phyloP scores from a whole-genome alignment of 53 echinoderm and acorn worm species.

The Stichopus horrens region DNA sequence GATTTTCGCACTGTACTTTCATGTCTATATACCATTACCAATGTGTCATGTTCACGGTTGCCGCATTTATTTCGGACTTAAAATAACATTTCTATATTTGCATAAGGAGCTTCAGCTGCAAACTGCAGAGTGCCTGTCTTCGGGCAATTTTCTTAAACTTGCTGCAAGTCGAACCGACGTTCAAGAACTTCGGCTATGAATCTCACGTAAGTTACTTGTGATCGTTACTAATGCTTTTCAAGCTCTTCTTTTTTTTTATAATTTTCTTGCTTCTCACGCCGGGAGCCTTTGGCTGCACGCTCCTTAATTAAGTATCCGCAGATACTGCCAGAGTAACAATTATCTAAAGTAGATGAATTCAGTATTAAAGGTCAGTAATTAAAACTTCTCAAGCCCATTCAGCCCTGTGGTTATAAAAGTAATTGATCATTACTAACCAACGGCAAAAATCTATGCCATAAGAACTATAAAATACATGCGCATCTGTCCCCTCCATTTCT shows the following conservation, averaged over 20 bases:
- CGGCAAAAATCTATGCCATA: not conserved
- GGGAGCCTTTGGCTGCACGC: not conserved
- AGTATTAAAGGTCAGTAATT: not conserved
- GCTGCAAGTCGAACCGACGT: not conserved
- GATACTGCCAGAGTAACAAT: not conserved
- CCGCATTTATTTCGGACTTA: not conserved
- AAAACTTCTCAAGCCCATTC: not conserved
- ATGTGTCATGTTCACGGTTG: not conserved
- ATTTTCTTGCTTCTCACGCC: no score
- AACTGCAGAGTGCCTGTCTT: not conserved
- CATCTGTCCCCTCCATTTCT: not conserved
- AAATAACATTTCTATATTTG: not conserved
- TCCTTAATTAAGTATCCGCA: not conserved
- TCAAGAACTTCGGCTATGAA: not conserved
- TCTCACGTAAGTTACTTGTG: not conserved
- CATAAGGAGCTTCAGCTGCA: not conserved
- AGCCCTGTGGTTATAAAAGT: not conserved
- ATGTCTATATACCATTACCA: not conserved
- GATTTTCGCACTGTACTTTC: not conserved
- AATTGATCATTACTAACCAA: not conserved
- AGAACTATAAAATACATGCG: not conserved
- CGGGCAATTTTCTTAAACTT: not conserved
- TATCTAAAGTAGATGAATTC: not conserved
- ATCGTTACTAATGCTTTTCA: not conserved
- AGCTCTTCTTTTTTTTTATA: not conserved